Percentiles rank a stretch among this genome's conserved stretches.
These are phyloP conservation scores for Syrmaticus mikado DNA, from an alignment of 2,113 vertebrate species.

Conservation along the genomic window DNA sequence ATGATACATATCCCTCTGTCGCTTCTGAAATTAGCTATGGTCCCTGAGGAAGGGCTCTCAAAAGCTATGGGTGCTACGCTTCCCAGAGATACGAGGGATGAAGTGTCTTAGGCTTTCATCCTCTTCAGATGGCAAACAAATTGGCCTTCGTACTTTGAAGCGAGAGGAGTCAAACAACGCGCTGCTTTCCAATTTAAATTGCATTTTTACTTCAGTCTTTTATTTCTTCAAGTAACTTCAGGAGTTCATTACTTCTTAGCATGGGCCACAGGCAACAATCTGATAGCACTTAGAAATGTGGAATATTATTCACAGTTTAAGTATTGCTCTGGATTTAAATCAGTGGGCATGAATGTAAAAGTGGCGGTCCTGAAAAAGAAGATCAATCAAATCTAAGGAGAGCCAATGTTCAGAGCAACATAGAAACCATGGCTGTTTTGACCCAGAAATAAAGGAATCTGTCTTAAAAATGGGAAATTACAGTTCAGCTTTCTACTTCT, in stretches of 20 bases:
- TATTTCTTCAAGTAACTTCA: constrained; percentile 56
- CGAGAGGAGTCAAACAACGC: constrained; percentile 40
- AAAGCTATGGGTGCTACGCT: constrained; percentile 29
- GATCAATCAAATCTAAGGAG: background rate
- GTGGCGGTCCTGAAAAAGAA: constrained; percentile 6
- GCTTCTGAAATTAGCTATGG: constrained; percentile 31
- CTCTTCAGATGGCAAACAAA: constrained; percentile 63
- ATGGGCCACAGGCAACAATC: constrained; percentile 24
- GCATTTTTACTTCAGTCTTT: constrained; percentile 50
- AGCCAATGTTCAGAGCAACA: background rate
- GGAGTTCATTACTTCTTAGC: constrained; percentile 49
- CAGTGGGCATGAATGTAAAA: background rate
- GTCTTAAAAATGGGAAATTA: background rate
- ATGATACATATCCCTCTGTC: constrained; percentile 30
- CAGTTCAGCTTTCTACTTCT: background rate
- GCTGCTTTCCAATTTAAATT: constrained; percentile 66
- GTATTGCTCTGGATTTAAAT: constrained; percentile 29
- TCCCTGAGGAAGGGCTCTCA: constrained; percentile 31
- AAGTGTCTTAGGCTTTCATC: constrained; percentile 41
- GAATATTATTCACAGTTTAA: constrained; percentile 22
- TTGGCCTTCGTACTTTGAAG: constrained; percentile 57
- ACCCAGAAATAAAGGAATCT: background rate
- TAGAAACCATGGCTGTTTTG: background rate
- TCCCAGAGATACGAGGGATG: constrained; percentile 23
- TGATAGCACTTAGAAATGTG: constrained; percentile 33